Base-by-base conservation (phyloP, 2,888 invertebrate genomes). In the Perizoma affinitatum region DNA sequence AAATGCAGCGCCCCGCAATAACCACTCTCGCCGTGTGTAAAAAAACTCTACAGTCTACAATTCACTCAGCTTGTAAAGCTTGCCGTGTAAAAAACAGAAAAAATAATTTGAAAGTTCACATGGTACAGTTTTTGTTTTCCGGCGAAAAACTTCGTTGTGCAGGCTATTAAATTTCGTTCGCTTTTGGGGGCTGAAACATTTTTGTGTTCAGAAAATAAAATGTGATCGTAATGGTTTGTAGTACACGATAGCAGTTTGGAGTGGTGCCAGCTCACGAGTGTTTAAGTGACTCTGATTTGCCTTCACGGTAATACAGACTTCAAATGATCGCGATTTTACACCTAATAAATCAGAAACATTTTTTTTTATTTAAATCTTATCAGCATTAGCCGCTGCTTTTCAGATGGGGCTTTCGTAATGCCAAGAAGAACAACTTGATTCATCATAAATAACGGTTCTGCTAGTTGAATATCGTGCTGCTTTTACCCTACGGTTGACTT, bases 231-330 rank as follows among this genome's bases (percentile, higher is more conserved):
- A 74, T 73, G 60, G 75, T 68, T 71, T 76, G 75, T 75, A 72
- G 64, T 67, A 75, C 72, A 72, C 64, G 68, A 62, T 57, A 66
- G 60, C 49, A 62, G 54, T 11, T 72, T 84, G 83, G 84, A 82
- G 61, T 65, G 55, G 41, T 74, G 84, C 84, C 84, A 84, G 70
- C 62, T 63, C 56, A 63, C 58, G 67, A 55, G 67, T 60, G 71
- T 74, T 76, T 76, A 76, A 80, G 71, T 74, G 65, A 72, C 72
- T 59, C 59, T 33, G 49, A 52, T 66, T 71, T 66, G 67, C 64
- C 60, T 65, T 72, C 64, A 57, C 55, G 59, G 70, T 74, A 75
- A 74, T 74, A 68, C 66, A 66, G 60, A 59, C 66, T 71, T 72
- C 71, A 67, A 71, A 61, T 54, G 46, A 54, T 56, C 60, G 43